Evolutionary conservation across 2,888 invertebrate genomes (phyloP).

Genomic region (Drosophila monieri): DNA sequence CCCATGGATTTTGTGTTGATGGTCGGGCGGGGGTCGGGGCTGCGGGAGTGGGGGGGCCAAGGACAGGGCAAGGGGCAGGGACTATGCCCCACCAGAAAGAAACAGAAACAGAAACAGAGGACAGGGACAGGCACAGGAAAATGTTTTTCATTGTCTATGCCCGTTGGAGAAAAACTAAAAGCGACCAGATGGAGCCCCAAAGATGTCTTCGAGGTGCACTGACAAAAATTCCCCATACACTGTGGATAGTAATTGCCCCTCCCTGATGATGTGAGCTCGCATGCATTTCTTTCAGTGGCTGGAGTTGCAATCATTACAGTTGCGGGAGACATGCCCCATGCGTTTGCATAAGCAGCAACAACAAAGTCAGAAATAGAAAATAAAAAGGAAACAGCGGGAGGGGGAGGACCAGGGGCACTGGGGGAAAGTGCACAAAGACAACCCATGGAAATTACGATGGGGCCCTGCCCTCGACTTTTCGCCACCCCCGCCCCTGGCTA

Average conservation of each 20-base stretch:
- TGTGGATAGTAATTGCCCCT: too few species aligned
- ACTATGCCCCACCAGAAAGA: slow-evolving; percentile 3
- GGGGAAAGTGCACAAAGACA: slow-evolving; percentile 19
- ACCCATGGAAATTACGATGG: slow-evolving; percentile 56
- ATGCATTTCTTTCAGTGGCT: slow-evolving; percentile 15
- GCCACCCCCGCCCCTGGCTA: slow-evolving; percentile 11
- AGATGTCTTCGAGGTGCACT: slow-evolving; percentile 1
- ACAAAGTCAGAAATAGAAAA: slow-evolving; percentile 35
- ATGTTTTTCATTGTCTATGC: slow-evolving; percentile 75
- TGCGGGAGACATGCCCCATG: slow-evolving; percentile 78
- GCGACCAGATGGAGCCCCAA: slow-evolving; percentile 40
- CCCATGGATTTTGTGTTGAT: slow-evolving; percentile 68
- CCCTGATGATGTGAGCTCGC: too few species aligned
- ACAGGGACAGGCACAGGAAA: slow-evolving; percentile 65
- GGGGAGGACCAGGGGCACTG: not conserved
- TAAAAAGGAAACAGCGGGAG: not conserved
- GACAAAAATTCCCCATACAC: not conserved
- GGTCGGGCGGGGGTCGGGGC: slow-evolving; percentile 14
- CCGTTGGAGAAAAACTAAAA: slow-evolving; percentile 65
- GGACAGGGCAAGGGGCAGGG: slow-evolving; percentile 21
- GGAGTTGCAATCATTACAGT: slow-evolving; percentile 71
- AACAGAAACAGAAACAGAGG: slow-evolving; percentile 22
- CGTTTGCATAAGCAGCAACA: slow-evolving; percentile 72
- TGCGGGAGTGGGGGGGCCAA: slow-evolving; percentile 43
- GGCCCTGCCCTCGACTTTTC: slow-evolving; percentile 18